A percentile compares a stretch with the other conserved stretches of the same genome.
Evolutionary conservation across 2,888 invertebrate species (phyloP).

Genomic region (Acronicta alni): DNA sequence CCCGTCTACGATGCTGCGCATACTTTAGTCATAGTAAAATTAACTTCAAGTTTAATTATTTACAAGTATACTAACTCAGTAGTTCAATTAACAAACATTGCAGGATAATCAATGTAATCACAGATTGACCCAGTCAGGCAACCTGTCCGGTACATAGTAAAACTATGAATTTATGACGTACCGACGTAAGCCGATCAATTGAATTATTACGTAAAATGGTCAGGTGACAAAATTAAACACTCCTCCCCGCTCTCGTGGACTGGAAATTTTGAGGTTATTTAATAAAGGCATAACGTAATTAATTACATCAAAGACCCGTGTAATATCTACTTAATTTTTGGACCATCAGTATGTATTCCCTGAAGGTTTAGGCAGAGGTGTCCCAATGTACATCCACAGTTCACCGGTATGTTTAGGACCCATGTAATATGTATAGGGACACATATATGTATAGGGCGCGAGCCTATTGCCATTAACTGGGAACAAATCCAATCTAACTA

Average conservation of each 20-base stretch:
- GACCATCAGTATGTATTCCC: too few species aligned
- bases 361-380: too few species aligned
- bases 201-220: constrained; percentile 11
- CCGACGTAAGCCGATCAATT: constrained; percentile 42
- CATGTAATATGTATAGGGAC: too few species aligned
- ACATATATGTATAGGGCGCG: too few species aligned
- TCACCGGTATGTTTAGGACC: too few species aligned
- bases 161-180: constrained; percentile 43
- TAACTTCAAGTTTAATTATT: constrained; percentile 17
- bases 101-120: constrained; percentile 46
- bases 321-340: constrained; percentile 8
- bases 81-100: constrained; percentile 46
- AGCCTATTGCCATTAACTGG: too few species aligned
- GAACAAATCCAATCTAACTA: too few species aligned
- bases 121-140: constrained; percentile 42
- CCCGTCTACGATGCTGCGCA: neutral
- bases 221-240: constrained; percentile 11
- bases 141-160: constrained; percentile 35
- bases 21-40: neutral
- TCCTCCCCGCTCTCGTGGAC: neutral
- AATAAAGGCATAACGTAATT: neutral
- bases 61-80: constrained; percentile 44
- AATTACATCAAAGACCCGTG: neutral
- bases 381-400: too few species aligned
- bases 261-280: constrained; percentile 1